These are phyloP conservation scores for Acanthosepion pharaonis DNA, from an alignment of 2,888 invertebrate genomes.

Conservation along the genomic window DNA sequence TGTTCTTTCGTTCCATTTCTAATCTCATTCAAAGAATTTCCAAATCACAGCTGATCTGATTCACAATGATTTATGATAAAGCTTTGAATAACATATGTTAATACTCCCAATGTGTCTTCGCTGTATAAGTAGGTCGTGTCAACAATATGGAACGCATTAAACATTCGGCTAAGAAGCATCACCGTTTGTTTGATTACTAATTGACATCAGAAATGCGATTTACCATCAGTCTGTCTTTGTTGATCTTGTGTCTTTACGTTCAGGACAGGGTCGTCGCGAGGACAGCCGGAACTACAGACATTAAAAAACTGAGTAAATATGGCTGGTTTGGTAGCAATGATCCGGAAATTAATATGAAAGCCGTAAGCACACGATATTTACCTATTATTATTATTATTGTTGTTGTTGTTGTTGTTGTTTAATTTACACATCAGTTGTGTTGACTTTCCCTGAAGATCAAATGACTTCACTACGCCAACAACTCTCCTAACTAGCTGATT, in stretches of 20 bases:
- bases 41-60: background rate
- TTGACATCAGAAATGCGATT: background rate
- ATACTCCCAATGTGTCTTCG: background rate
- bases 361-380: background rate
- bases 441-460: no score
- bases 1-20: background rate
- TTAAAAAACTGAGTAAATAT: background rate
- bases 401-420: background rate
- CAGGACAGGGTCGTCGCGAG: background rate
- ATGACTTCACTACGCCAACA: no score
- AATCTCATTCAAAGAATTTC: background rate
- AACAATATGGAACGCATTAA: background rate
- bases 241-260: background rate
- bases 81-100: background rate
- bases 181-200: background rate
- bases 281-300: background rate
- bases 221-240: background rate
- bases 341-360: background rate
- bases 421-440: no score
- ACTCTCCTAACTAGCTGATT: no score
- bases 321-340: background rate
- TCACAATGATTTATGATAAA: background rate
- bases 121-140: background rate
- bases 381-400: background rate
- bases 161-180: background rate